Conservation (phyloP, 2,888 invertebrate genomes). For the Dromius quadrimaculatus region DNA sequence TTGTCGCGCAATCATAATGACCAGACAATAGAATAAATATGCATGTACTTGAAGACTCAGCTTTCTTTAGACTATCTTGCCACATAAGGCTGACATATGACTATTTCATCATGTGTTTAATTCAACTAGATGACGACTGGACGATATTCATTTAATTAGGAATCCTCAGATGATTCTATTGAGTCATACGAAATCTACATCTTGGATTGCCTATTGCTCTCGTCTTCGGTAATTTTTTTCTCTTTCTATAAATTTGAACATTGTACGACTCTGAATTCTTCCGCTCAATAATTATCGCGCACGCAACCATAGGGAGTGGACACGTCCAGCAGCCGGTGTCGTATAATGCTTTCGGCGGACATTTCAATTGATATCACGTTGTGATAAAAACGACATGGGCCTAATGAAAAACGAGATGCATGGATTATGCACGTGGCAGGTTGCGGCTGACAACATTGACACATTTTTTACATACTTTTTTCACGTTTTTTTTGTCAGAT, state of each 20-base stretch:
- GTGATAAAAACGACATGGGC: slow-evolving; percentile 42
- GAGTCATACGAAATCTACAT: too few species aligned
- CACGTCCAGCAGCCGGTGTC: slow-evolving; percentile 20
- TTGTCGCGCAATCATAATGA: too few species aligned
- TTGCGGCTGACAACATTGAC: slow-evolving; percentile 34
- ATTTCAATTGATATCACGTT: slow-evolving; percentile 48
- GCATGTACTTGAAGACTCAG: too few species aligned
- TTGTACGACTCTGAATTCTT: slow-evolving; percentile 9
- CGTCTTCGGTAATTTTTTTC: not conserved
- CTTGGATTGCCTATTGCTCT: too few species aligned
- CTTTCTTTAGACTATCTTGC: too few species aligned
- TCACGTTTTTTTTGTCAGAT: too few species aligned
- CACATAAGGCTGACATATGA: too few species aligned
- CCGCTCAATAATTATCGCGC: slow-evolving; percentile 3
- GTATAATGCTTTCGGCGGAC: slow-evolving; percentile 35
- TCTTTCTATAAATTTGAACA: not conserved
- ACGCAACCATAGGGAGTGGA: not conserved
- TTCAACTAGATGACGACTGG: too few species aligned
- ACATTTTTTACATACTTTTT: slow-evolving; percentile 28
- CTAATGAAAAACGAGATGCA: slow-evolving; percentile 42
- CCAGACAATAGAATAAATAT: too few species aligned
- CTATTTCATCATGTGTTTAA: too few species aligned
- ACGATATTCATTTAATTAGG: too few species aligned
- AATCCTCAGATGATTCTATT: too few species aligned
- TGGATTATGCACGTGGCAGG: slow-evolving; percentile 37